Base-by-base conservation (phyloP, 1,140 invertebrate genomes). In the Drosophila bocqueti region DNA sequence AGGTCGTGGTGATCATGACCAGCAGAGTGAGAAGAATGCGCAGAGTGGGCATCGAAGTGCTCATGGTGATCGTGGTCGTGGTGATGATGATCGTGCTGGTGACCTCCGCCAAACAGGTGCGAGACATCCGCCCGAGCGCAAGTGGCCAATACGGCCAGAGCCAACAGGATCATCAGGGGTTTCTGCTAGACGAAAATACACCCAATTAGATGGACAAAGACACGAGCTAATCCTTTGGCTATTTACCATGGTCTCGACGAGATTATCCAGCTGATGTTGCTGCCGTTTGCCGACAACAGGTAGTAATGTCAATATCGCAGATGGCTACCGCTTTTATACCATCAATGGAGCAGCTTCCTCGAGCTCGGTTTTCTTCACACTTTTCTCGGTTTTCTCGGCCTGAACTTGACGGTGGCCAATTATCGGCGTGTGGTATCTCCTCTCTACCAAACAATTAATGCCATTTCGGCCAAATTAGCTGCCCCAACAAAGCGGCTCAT, bases 291-390 rank as follows among this genome's bases (percentile, higher is more conserved):
- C 45, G 74, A 66, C 77, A 68, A 67, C 73, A 76, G 58, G 52
- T 79, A 81, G 52, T 89, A 89, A 84, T 90, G 74, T 71, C 66
- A 59, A 63, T 76, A 64, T 54, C 59, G 68, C 49, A 55, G 81
- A 61, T 59, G 68, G 59, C 50, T 46, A 63, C 43, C 55, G 50
- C 81, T 89, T 89, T 89, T 89, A 89, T 89, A 89, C 84, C 10
- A 63, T 50, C 42, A 57, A 50, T 24, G 49, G 59, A 40, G 54
- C 58, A 66, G 46, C 76, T 67, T 66, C 71, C 59, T 77, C 45
- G 34, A 64, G 21, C 52, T 76, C 46, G 61, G 81, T 84, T 84
- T 84, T 85, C 85, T 90, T 89, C 71, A 85, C 85, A 89, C 85
- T 89, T 90, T 89, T 89, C 81, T 90, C 45, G 61, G 64, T 86